phyloP scores from a whole-genome alignment of 2,113 vertebrate species.

The Elgaria multicarinata region DNA sequence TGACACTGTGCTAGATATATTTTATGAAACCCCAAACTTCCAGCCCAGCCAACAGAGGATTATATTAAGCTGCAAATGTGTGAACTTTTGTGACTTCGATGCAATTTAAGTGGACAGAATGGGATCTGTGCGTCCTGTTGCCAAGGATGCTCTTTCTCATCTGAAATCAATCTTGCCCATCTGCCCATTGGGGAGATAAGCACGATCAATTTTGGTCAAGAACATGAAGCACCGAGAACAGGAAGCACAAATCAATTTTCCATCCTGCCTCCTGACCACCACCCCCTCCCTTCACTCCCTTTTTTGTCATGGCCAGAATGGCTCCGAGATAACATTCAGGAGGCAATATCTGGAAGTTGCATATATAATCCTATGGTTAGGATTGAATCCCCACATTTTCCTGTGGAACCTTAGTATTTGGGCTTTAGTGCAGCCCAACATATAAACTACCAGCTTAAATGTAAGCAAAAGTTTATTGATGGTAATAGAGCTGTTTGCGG shows the following conservation, averaged over 20 bases:
- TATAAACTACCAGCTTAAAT: neutral
- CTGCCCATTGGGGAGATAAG: neutral
- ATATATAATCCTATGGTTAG: neutral
- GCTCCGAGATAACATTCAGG: constrained; percentile 3
- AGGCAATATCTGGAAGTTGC: constrained; percentile 1
- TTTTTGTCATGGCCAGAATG: neutral
- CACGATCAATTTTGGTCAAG: neutral
- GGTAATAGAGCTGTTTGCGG: neutral
- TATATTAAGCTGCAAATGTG: constrained; percentile 1
- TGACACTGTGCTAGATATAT: neutral
- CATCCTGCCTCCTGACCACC: neutral
- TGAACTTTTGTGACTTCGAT: neutral
- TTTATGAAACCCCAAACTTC: neutral
- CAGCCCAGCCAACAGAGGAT: neutral
- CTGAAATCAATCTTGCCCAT: constrained; percentile 15
- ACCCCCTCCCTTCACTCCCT: neutral
- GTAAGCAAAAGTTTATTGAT: neutral
- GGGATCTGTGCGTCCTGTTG: neutral
- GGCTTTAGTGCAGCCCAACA: neutral
- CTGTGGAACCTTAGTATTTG: neutral
- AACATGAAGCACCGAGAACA: neutral
- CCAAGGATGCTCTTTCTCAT: neutral
- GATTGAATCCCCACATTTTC: neutral
- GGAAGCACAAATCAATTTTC: constrained; percentile 1
- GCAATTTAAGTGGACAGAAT: constrained; percentile 7